Evolutionary conservation across 2,113 vertebrate genomes (phyloP).

Genomic region (Saguinus midas): DNA sequence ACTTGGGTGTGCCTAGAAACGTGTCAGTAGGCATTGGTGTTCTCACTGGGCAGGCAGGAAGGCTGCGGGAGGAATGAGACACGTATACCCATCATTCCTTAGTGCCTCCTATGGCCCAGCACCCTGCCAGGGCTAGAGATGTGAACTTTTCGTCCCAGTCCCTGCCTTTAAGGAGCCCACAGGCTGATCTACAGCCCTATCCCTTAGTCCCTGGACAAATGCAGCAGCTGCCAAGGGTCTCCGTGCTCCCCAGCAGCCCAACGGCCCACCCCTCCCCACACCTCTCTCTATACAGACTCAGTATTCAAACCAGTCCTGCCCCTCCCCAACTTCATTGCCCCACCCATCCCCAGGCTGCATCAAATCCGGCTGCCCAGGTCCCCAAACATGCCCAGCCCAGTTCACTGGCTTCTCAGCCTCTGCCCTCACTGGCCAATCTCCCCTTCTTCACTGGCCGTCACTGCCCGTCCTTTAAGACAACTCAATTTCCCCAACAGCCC

Average conservation of each 20-base stretch:
- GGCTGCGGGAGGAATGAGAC: background rate
- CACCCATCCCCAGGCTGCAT: background rate
- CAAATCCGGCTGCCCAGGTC: background rate
- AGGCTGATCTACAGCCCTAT: background rate
- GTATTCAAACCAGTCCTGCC: background rate
- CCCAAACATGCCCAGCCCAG: background rate
- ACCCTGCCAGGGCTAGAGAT: background rate
- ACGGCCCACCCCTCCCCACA: no score
- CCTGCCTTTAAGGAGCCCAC: background rate
- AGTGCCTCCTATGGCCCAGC: accelerated
- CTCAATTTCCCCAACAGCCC: background rate
- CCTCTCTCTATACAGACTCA: background rate
- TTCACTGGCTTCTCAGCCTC: background rate
- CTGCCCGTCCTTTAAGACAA: background rate
- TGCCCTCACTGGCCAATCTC: accelerated
- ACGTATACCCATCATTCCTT: background rate
- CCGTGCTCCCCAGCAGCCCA: background rate
- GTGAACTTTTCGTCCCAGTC: background rate
- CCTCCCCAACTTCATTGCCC: background rate
- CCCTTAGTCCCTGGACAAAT: background rate
- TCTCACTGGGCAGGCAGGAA: background rate
- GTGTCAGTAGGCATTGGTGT: background rate
- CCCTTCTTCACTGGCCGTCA: background rate
- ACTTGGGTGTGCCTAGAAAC: background rate
- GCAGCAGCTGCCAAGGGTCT: background rate